Conservation (phyloP, 1,140 invertebrate species). For the Oryzaephilus surinamensis region DNA sequence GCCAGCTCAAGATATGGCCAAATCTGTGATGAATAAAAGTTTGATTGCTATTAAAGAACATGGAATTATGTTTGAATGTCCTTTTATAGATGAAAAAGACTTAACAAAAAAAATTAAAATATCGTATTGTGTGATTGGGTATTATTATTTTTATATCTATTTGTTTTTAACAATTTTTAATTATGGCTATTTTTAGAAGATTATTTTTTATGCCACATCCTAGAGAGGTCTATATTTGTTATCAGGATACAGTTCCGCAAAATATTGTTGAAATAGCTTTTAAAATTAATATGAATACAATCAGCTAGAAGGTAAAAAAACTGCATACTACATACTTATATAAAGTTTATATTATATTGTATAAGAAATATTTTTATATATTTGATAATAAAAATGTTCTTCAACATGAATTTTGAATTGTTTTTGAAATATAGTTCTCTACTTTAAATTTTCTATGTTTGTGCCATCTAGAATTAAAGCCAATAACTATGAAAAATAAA, state of each 20-base stretch:
- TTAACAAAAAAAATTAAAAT: constrained; percentile 26
- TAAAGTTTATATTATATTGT: too few relatives aligned
- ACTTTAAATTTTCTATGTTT: too few relatives aligned
- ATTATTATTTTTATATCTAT: constrained; percentile 13
- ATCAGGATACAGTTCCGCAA: constrained; percentile 64
- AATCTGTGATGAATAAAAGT: constrained; percentile 52
- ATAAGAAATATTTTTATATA: too few relatives aligned
- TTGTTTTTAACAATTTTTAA: constrained; percentile 1
- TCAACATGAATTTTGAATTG: too few relatives aligned
- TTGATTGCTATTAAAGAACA: constrained; percentile 68
- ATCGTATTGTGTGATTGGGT: constrained; percentile 40
- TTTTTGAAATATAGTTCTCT: too few relatives aligned
- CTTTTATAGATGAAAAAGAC: constrained; percentile 23
- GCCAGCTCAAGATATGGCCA: constrained; percentile 44
- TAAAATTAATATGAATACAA: constrained; percentile 37
- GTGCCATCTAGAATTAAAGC: too few relatives aligned
- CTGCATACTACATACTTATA: too few relatives aligned
- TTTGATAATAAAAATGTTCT: too few relatives aligned
- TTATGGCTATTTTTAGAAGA: constrained; percentile 42
- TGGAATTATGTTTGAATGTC: constrained; percentile 52
- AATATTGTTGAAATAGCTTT: constrained; percentile 75
- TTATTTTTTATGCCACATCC: constrained; percentile 59
- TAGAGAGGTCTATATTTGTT: constrained; percentile 69
- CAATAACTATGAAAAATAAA: too few relatives aligned
- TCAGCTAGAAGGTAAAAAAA: background rate